Conservation (phyloP, 2,113 vertebrate species). For the Equus quagga region DNA sequence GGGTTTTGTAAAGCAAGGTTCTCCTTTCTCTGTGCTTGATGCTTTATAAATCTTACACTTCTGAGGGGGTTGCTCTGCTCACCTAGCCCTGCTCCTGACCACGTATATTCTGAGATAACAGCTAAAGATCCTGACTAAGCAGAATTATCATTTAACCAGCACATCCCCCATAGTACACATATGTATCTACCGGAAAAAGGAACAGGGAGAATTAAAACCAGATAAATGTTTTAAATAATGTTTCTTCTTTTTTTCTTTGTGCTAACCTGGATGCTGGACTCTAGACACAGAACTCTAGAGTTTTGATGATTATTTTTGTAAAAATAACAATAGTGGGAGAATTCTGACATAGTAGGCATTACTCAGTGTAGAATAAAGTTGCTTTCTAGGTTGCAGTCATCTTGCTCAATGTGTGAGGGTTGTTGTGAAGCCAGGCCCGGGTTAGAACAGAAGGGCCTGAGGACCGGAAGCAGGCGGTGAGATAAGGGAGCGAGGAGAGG, state of each 20-base stretch:
- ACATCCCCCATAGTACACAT: not conserved
- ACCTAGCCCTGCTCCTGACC: not conserved
- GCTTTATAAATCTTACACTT: not conserved
- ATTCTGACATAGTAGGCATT: not conserved
- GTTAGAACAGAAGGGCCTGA: not conserved
- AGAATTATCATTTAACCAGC: not conserved
- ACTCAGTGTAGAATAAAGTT: not conserved
- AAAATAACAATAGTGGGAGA: not conserved
- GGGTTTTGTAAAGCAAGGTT: not conserved
- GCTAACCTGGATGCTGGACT: not conserved
- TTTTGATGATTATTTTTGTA: not conserved
- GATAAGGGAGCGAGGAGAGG: not conserved
- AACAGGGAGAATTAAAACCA: not conserved
- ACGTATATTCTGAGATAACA: not conserved
- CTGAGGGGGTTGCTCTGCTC: not conserved
- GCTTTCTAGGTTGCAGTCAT: not conserved
- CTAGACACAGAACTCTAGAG: not conserved
- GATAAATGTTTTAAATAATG: not conserved
- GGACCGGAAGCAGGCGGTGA: not conserved
- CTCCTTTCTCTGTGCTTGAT: not conserved
- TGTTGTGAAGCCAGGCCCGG: not conserved
- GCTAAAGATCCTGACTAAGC: not conserved
- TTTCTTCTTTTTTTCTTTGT: not conserved
- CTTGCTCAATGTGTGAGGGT: not conserved
- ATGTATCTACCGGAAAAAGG: not conserved